These are phyloP conservation scores for Actinostola sp. DNA, from an alignment of 92 coral and sea anemone genomes.

Conservation along the genomic window DNA sequence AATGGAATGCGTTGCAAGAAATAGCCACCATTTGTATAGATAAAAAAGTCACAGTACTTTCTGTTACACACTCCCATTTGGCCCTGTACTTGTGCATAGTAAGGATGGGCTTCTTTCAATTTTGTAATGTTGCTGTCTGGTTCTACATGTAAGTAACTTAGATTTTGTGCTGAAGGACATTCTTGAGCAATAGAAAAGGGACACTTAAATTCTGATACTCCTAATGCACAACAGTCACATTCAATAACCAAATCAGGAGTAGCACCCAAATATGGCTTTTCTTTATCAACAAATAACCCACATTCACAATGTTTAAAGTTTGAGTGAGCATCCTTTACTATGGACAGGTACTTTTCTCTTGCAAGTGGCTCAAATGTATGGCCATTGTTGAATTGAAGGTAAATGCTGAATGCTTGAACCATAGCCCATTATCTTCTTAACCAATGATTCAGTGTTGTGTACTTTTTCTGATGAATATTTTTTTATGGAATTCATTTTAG, in stretches of 20 bases:
- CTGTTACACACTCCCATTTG: conserved; percentile 44
- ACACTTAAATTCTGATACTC: conserved; percentile 50
- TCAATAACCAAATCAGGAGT: conserved; percentile 38
- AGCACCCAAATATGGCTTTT: conserved; percentile 1
- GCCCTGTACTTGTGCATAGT: conserved; percentile 54
- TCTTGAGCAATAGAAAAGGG: conserved; percentile 53
- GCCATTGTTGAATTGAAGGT: too few species aligned
- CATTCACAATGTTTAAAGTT: too few species aligned
- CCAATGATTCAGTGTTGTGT: too few species aligned
- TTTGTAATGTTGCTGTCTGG: conserved; percentile 6
- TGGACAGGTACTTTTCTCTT: too few species aligned
- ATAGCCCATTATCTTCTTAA: too few species aligned
- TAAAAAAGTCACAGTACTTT: conserved; percentile 34
- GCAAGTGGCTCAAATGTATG: too few species aligned
- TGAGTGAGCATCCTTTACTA: too few species aligned
- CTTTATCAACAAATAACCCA: conserved; percentile 8
- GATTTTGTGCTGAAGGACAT: conserved; percentile 28
- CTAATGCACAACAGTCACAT: conserved; percentile 55
- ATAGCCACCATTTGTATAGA: conserved; percentile 17
- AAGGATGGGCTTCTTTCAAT: conserved; percentile 32
- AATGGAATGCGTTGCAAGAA: too few species aligned
- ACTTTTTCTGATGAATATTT: too few species aligned
- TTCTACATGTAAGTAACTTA: conserved; percentile 34
- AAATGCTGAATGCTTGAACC: too few species aligned
- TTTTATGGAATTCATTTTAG: too few species aligned